phyloP scores from a whole-genome alignment of 2,888 invertebrate genomes.

The Dicycla oo region DNA sequence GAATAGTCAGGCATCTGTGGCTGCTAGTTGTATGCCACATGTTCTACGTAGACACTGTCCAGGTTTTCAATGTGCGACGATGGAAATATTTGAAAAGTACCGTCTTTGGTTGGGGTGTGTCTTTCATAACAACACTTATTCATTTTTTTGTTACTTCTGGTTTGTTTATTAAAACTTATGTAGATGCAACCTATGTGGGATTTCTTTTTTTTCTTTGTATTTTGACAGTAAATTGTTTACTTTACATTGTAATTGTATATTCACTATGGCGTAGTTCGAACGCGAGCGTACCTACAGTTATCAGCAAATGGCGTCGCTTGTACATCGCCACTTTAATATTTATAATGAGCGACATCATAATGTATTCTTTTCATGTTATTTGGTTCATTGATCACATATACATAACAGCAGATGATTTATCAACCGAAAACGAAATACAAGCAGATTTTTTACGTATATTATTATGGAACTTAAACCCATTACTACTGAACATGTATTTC shows the following conservation, averaged over 20 bases:
- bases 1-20: too few species aligned
- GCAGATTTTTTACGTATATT: too few species aligned
- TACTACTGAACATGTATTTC: constrained; percentile 6
- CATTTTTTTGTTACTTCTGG: neutral
- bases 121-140: neutral
- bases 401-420: too few species aligned
- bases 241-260: constrained; percentile 1
- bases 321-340: constrained; percentile 17
- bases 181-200: too few species aligned
- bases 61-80: constrained; percentile 3
- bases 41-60: constrained; percentile 19
- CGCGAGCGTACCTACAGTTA: neutral
- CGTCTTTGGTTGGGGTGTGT: constrained; percentile 6
- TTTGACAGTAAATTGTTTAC: neutral
- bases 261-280: neutral
- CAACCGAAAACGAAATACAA: too few species aligned
- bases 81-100: constrained; percentile 10
- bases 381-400: too few species aligned
- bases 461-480: too few species aligned
- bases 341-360: neutral
- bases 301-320: constrained; percentile 7
- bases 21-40: neutral
- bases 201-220: neutral
- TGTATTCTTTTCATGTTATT: too few species aligned
- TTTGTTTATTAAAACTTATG: too few species aligned